Conservation (phyloP, 2,113 vertebrate species). For the Hystrix cristata region DNA sequence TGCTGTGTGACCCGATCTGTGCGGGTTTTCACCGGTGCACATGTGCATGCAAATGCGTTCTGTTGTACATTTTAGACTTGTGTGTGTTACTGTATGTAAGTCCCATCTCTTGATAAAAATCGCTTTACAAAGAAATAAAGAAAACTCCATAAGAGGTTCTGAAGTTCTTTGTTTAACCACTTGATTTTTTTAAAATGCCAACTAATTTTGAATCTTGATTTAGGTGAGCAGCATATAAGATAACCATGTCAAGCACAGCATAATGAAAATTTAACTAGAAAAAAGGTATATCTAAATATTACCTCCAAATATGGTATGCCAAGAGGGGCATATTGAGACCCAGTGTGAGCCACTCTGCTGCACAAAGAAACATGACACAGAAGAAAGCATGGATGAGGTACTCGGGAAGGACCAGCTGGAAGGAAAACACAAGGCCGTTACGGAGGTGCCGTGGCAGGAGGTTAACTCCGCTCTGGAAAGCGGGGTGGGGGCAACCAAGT, state of each 20-base stretch:
- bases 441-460: background rate
- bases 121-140: background rate
- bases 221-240: background rate
- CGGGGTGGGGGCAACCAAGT: constrained; percentile 58
- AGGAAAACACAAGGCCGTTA: constrained; percentile 77
- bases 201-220: background rate
- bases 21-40: background rate
- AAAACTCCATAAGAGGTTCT: background rate
- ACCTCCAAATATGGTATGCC: constrained; percentile 99
- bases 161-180: constrained; percentile 17
- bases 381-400: constrained; percentile 99
- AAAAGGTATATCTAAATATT: constrained; percentile 75
- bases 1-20: background rate
- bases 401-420: constrained; percentile 98
- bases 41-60: background rate
- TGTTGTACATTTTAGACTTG: background rate
- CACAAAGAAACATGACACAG: constrained; percentile 99
- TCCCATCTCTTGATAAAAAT: background rate
- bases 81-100: background rate
- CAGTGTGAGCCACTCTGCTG: constrained; percentile 98
- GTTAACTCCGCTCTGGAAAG: constrained; percentile 35
- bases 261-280: constrained; percentile 40
- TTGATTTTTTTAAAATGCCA: constrained; percentile 28
- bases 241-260: background rate
- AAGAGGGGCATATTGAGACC: constrained; percentile 97